Base-by-base conservation (phyloP, 2,113 vertebrate genomes). In the Micromys minutus region DNA sequence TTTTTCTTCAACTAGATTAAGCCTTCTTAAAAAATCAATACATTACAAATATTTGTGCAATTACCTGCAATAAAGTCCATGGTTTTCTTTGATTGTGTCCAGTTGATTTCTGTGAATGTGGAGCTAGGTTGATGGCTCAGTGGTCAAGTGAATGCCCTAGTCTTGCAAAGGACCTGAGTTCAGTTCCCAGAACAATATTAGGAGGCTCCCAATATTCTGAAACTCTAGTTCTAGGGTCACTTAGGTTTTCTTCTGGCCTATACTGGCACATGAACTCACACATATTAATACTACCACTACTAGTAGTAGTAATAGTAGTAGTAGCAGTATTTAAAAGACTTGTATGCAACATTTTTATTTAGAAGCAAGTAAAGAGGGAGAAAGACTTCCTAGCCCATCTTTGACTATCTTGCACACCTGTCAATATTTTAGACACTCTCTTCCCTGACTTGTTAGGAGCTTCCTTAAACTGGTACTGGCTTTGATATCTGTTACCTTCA, bases 401-500 rank as follows among this genome's bases (percentile, higher is more conserved):
- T 36, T 87, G 71, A 77, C 55, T n/a, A 47, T 39, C 39, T 11
- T n/a, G 59, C 16, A 9, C 19, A 52, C 36, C 47, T 92, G 26
- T 92, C 91, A 89, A 4, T 7, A 9, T 3, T 55, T 77, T 24
- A 31, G 47, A 50, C 21, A n/a, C 95, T 67, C 91, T 90, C 67
- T 85, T 92, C 22, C 31, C 12, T 79, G 45, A 80, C 29, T 88
- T 61, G 80, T 83, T 61, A 16, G 57, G 89, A 34, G 1, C 79
- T 81, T 67, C 2, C 45, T 81, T 89, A 29, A 91, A 76, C 86
- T 81, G 39, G 29, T 61, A 52, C 34, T 31, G 6, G 71, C 57
- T 65, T n/a, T 94, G 81, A 71, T 83, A 47, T 85, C 47, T 76
- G 34, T 86, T 90, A 47, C 63, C 63, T 87, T 90, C 57, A 57